Conservation (phyloP, 2,888 invertebrate genomes). For the Loripinus fragilis region DNA sequence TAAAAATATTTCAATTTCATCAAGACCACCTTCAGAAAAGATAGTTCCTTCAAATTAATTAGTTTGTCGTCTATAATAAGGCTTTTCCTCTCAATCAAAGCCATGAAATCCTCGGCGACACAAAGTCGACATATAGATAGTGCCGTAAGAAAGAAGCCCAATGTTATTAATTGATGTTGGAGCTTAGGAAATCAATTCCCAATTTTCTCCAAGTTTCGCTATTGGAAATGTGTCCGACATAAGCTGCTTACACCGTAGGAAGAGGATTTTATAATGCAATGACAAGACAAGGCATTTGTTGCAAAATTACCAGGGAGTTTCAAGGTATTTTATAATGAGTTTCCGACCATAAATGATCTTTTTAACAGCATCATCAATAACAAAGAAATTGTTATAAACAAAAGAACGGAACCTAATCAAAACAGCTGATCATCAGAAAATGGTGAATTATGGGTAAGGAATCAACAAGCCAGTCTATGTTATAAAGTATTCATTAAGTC, state of each 20-base stretch:
- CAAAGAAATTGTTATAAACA: slow-evolving; percentile 3
- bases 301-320: slow-evolving; percentile 7
- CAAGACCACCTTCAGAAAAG: slow-evolving; percentile 11
- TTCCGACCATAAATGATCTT: slow-evolving; percentile 3
- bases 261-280: slow-evolving; percentile 21
- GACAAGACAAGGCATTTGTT: slow-evolving; percentile 18
- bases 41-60: slow-evolving; percentile 24
- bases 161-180: slow-evolving; percentile 63
- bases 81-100: slow-evolving; percentile 33
- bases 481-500: no score
- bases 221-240: slow-evolving; percentile 60
- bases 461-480: no score
- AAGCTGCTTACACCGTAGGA: slow-evolving; percentile 50
- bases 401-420: no score
- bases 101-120: slow-evolving; percentile 41
- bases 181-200: slow-evolving; percentile 63
- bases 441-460: no score
- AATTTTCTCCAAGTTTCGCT: slow-evolving; percentile 58
- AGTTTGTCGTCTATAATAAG: slow-evolving; percentile 16
- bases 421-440: no score
- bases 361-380: neutral
- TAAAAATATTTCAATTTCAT: slow-evolving; percentile 8
- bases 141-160: slow-evolving; percentile 57
- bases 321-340: slow-evolving; percentile 2
- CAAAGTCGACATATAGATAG: slow-evolving; percentile 60